A percentile compares a stretch with the other conserved stretches of the same genome.
phyloP scores from a whole-genome alignment of 2,113 vertebrate species.

The Leucosticte australis region DNA sequence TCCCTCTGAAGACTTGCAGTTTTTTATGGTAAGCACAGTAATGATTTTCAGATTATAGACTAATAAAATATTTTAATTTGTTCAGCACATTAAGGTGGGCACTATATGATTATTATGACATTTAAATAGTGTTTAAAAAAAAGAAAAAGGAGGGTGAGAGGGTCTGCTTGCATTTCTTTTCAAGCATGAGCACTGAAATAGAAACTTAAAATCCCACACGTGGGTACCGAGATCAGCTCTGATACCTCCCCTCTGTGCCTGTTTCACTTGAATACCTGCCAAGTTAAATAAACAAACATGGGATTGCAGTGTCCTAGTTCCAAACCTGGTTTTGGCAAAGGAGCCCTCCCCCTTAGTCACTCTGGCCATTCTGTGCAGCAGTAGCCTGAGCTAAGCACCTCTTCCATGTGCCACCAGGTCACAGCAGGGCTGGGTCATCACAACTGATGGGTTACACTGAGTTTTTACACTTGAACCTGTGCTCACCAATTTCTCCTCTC shows the following conservation, averaged over 20 bases:
- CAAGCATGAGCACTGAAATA: conserved; percentile 38
- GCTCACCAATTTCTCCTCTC: neutral
- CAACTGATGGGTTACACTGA: too few relatives aligned
- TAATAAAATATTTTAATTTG: conserved; percentile 62
- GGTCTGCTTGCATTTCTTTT: conserved; percentile 6
- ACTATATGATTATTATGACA: conserved; percentile 19
- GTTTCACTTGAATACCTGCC: conserved; percentile 28
- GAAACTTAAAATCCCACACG: neutral
- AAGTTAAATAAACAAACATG: conserved; percentile 43
- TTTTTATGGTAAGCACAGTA: conserved; percentile 15
- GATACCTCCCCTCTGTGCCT: neutral
- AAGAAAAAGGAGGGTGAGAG: neutral
- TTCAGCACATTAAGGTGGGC: conserved; percentile 10
- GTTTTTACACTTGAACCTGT: neutral
- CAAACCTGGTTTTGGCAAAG: neutral
- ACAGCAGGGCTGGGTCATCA: neutral
- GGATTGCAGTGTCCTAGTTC: neutral
- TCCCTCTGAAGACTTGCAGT: neutral
- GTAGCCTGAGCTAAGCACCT: fast-evolving
- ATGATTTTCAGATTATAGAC: conserved; percentile 57
- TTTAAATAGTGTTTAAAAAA: conserved; percentile 21
- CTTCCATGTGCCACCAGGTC: neutral
- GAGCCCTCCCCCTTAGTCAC: neutral
- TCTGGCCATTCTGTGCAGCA: neutral
- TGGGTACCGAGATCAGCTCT: neutral